Evolutionary conservation across 2,888 invertebrate genomes (phyloP).

Genomic region (Trichogramma evanescens): DNA sequence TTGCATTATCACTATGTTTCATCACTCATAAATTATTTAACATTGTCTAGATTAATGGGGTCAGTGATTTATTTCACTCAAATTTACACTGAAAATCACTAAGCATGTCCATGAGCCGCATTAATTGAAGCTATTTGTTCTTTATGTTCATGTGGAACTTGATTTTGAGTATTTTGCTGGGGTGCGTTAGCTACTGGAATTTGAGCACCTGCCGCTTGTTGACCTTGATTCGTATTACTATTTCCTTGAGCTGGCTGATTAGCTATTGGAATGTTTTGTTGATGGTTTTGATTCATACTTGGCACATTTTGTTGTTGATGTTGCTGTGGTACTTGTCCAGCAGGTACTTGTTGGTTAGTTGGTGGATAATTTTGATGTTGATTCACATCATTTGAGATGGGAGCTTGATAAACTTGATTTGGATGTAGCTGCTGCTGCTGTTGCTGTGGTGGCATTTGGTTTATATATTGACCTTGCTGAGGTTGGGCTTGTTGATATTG

Average conservation of each 20-base stretch:
- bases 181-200: slow-evolving; percentile 5
- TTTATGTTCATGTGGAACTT: slow-evolving; percentile 13
- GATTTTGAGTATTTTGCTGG: slow-evolving; percentile 17
- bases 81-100: too few species aligned
- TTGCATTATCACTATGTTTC: too few species aligned
- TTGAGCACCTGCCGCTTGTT: slow-evolving; percentile 16
- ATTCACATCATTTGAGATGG: too few species aligned
- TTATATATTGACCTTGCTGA: slow-evolving; percentile 23
- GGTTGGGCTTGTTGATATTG: slow-evolving; percentile 30
- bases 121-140: slow-evolving; percentile 15
- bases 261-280: neutral
- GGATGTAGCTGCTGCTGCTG: slow-evolving; percentile 16
- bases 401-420: neutral
- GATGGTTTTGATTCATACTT: neutral
- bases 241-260: slow-evolving; percentile 1
- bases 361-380: too few species aligned
- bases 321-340: neutral
- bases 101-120: slow-evolving; percentile 10
- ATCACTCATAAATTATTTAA: too few species aligned
- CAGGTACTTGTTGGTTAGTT: neutral
- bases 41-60: too few species aligned
- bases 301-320: neutral
- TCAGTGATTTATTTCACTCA: too few species aligned
- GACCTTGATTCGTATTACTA: slow-evolving; percentile 20
- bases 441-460: slow-evolving; percentile 16